phyloP scores from a whole-genome alignment of 2,888 invertebrate species.

The Heliconius hortense region DNA sequence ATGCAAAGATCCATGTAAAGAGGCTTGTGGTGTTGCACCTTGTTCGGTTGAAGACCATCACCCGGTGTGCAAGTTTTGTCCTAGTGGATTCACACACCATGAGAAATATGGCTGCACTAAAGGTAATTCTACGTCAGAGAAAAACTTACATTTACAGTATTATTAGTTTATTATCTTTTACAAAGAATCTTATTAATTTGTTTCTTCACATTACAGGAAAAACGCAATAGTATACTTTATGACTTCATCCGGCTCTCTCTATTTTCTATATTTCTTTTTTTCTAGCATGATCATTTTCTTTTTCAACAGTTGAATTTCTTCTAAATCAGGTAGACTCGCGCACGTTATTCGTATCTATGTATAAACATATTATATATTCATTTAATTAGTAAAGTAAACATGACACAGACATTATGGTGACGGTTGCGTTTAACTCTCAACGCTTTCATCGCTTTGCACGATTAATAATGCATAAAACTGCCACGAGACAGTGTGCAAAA shows the following conservation, averaged over 20 bases:
- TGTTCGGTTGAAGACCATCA: conserved; percentile 97
- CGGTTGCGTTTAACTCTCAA: conserved; percentile 61
- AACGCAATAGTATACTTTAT: conserved; percentile 75
- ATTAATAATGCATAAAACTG: conserved; percentile 69
- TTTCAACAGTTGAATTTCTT: conserved; percentile 75
- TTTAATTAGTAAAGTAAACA: conserved; percentile 59
- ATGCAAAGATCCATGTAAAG: conserved; percentile 94
- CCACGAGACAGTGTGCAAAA: conserved; percentile 79
- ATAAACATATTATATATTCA: conserved; percentile 60
- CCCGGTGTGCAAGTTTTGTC: conserved; percentile 97
- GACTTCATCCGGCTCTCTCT: conserved; percentile 76
- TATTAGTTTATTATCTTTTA: conserved; percentile 68
- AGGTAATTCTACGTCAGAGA: conserved; percentile 86
- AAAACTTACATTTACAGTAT: conserved; percentile 58
- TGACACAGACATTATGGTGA: conserved; percentile 65
- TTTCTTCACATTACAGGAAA: conserved; percentile 82
- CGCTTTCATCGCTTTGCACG: conserved; percentile 66
- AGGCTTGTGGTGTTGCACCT: conserved; percentile 93
- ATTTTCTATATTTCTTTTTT: conserved; percentile 64
- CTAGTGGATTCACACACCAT: conserved; percentile 95
- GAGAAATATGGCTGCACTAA: conserved; percentile 96
- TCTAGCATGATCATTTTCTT: conserved; percentile 77
- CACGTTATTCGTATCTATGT: conserved; percentile 69
- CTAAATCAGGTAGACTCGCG: conserved; percentile 76
- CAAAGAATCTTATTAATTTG: conserved; percentile 76